Base-by-base conservation (phyloP, 2,113 vertebrate species). In the Mormyrus lacerda region DNA sequence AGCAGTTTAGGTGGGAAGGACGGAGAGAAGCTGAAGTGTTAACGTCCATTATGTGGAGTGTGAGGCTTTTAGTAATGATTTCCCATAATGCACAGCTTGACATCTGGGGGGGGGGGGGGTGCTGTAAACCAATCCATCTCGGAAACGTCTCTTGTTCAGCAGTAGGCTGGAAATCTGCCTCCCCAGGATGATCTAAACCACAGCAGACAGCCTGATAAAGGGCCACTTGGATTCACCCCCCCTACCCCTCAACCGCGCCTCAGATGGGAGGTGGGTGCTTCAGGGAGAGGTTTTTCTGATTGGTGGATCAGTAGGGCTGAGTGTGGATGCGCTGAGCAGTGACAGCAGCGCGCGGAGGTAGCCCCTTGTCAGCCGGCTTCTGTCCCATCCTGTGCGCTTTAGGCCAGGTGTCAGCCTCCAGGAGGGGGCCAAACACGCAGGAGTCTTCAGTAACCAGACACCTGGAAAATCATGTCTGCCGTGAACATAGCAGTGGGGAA, bases 21-120 rank as follows among this genome's bases (percentile, higher is more conserved):
- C 4, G 47, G 11, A 50, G 84, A 47, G 50, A 6, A 53, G 85
- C 48, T 0, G 50, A 9, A 31, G 35, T 39, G 47, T 50, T 79
- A 13, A 6, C 35, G 7, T 35, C 73, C 4, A 82, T 79, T 79
- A 79, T 27, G 47, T 13, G 7, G 8, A 15, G 48, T 89, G 47
- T 89, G 69, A 83, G 39, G 9, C 88, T n/a, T 48, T 83, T 83
- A 89, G 27, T 89, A 55, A 83, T 44, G 88, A 83, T 83, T 79
- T 83, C 88, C 88, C 8, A 89, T 83, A 82, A 39, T 42, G 73
- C 88, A 42, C 73, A 35, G 88, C 31, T 53, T 55, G 73, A 82
- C 35, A 19, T 83, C n/a, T 69, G 61, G n/a, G 61, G 61, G 48
- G 13, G 2, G 13, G 48, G 88, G 51, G 19, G 48, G 17, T 7